phyloP scores from a whole-genome alignment of 2,888 invertebrate genomes.

The Eurytoma adleriae region DNA sequence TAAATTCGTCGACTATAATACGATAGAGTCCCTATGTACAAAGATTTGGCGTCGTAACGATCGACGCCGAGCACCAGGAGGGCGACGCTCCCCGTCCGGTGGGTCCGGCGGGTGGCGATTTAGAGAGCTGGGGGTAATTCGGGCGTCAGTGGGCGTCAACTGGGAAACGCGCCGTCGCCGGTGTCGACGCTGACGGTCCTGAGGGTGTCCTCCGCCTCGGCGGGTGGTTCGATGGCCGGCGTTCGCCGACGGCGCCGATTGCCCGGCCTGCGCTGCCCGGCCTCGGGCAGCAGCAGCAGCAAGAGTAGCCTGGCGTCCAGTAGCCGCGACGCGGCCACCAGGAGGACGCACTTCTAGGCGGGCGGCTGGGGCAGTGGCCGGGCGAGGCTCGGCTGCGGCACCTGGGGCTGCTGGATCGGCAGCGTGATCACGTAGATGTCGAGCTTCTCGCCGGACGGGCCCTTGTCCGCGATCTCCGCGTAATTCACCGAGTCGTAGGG shows the following conservation, averaged over 20 bases:
- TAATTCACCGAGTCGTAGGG: constrained; percentile 77
- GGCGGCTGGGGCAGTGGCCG: constrained; percentile 56
- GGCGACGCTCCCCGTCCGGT: too few relatives aligned
- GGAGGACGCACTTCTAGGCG: constrained; percentile 53
- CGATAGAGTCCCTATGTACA: too few relatives aligned
- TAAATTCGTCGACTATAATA: too few relatives aligned
- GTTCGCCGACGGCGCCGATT: background rate
- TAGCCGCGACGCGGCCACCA: constrained; percentile 52
- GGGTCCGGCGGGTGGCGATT: too few relatives aligned
- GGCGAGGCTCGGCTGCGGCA: constrained; percentile 61
- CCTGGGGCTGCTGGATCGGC: constrained; percentile 71
- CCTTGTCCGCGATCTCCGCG: constrained; percentile 74
- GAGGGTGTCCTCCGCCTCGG: background rate
- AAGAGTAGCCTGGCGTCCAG: constrained; percentile 39
- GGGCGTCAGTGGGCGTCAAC: background rate
- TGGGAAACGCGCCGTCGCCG: background rate
- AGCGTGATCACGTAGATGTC: constrained; percentile 77
- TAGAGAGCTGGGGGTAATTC: too few relatives aligned
- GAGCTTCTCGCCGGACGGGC: constrained; percentile 67
- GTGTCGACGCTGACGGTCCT: background rate
- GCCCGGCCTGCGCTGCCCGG: background rate
- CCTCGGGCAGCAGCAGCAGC: constrained; percentile 4
- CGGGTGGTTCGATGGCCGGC: background rate
- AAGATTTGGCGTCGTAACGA: too few relatives aligned
- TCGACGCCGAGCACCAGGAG: too few relatives aligned